phyloP scores from a whole-genome alignment of 92 coral and sea anemone species.

The Zoanthus solanderi region DNA sequence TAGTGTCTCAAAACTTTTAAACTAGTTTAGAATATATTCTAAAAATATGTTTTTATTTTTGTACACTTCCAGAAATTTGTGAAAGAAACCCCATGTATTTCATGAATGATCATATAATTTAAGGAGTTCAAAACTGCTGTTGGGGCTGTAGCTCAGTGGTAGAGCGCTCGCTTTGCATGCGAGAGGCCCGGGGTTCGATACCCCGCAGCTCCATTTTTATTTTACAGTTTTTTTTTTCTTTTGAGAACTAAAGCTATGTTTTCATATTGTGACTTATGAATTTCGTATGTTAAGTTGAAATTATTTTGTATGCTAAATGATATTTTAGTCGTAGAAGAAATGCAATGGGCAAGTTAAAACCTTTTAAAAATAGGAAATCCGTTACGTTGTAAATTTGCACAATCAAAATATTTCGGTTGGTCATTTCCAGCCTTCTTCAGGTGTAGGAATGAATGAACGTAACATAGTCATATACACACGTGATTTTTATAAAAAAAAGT shows the following conservation, averaged over 20 bases:
- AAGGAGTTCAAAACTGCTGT: not conserved
- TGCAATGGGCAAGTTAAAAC: too few relatives aligned
- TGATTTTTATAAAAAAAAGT: too few relatives aligned
- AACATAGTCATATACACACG: too few relatives aligned
- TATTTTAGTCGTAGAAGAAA: too few relatives aligned
- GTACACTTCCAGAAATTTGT: not conserved
- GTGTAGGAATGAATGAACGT: too few relatives aligned
- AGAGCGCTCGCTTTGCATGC: conserved; percentile 58
- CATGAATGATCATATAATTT: not conserved
- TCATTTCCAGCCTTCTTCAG: too few relatives aligned
- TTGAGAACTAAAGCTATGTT: not conserved
- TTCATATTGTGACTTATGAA: too few relatives aligned
- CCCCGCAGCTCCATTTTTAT: conserved; percentile 69
- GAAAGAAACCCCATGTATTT: not conserved
- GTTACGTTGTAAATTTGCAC: too few relatives aligned
- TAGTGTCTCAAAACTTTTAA: not conserved
- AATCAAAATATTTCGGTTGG: too few relatives aligned
- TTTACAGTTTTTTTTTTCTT: not conserved
- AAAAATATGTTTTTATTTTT: not conserved
- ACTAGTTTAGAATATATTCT: not conserved
- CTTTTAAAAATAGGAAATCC: too few relatives aligned
- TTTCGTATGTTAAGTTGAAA: too few relatives aligned
- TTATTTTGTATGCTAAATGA: too few relatives aligned
- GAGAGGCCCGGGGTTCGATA: conserved; percentile 88
- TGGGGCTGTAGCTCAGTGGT: conserved; percentile 98